phyloP scores from a whole-genome alignment of 1,140 invertebrate species.

The Drosophila aff. region DNA sequence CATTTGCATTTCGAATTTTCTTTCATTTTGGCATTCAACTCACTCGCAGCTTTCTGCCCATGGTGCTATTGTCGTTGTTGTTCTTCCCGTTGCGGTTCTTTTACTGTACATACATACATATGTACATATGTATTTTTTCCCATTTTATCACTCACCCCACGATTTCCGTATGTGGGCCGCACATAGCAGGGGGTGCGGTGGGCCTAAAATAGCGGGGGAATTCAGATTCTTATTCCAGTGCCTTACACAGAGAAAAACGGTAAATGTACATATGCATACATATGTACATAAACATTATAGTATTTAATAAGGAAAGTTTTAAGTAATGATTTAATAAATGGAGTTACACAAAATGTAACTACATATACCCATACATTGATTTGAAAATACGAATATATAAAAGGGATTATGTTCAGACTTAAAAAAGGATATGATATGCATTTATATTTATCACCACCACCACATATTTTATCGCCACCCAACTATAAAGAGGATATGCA shows the following conservation, averaged over 20 bases:
- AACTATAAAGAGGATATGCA: not conserved
- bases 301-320: no score
- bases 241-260: constrained; percentile 18
- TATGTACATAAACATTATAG: no score
- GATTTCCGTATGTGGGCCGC: constrained; percentile 43
- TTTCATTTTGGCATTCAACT: not conserved
- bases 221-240: constrained; percentile 47
- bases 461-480: no score
- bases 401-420: not conserved
- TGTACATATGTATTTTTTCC: constrained; percentile 9
- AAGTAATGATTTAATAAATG: no score
- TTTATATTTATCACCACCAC: not conserved
- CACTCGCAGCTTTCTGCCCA: constrained; percentile 7
- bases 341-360: no score
- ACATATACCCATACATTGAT: no score
- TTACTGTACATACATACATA: constrained; percentile 4
- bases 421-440: not conserved
- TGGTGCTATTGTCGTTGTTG: constrained; percentile 1
- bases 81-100: constrained; percentile 21
- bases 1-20: not conserved
- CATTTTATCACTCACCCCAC: constrained; percentile 58
- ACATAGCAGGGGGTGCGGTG: constrained; percentile 35
- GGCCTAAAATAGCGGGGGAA: constrained; percentile 5
- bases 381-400: not conserved
- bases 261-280: not conserved